phyloP scores from a whole-genome alignment of 2,113 vertebrate genomes.

The Ceyx margarethae region DNA sequence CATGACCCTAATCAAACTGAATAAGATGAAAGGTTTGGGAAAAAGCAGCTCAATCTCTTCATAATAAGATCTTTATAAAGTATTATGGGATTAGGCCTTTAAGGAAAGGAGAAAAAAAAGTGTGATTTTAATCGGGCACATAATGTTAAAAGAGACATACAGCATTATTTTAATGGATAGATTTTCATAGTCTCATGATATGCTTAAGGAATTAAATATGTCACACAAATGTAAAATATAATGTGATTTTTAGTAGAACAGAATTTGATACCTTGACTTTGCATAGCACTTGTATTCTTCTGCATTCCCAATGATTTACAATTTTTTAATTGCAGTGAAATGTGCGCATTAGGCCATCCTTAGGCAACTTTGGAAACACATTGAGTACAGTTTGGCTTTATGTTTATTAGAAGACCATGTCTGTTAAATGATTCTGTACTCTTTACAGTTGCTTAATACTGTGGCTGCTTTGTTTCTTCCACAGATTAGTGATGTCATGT shows the following conservation, averaged over 20 bases:
- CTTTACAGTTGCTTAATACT: background rate
- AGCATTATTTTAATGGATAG: constrained; percentile 3
- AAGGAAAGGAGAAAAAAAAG: background rate
- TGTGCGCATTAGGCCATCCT: background rate
- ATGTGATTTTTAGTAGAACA: background rate
- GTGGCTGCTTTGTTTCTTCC: background rate
- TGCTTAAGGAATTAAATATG: background rate
- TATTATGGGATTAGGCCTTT: constrained; percentile 55
- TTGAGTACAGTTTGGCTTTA: background rate
- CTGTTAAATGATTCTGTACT: background rate
- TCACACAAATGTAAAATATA: background rate
- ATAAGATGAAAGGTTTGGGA: constrained; percentile 31
- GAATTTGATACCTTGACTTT: background rate
- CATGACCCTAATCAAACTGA: constrained; percentile 59
- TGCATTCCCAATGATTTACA: background rate
- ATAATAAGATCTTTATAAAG: constrained; percentile 59
- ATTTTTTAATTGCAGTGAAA: background rate
- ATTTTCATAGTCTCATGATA: background rate
- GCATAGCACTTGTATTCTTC: background rate
- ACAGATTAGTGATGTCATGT: background rate
- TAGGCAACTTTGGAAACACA: background rate
- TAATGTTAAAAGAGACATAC: background rate
- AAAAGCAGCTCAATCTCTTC: constrained; percentile 32
- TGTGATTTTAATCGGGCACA: constrained; percentile 37
- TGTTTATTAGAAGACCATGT: background rate